These are phyloP conservation scores for Anastrepha obliqua DNA, from an alignment of 1,140 invertebrate genomes.

Conservation along the genomic window DNA sequence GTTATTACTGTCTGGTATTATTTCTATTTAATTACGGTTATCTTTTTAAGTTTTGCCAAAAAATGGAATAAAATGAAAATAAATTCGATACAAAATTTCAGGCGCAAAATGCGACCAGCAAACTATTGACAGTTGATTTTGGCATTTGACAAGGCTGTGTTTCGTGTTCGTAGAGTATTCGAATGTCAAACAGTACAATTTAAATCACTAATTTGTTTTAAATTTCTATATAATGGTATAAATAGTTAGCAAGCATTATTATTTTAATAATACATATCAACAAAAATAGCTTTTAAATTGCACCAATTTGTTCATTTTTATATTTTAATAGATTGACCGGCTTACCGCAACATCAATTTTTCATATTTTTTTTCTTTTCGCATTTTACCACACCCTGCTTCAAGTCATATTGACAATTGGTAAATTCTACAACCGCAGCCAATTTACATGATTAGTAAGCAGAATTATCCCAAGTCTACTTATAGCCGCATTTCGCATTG, in stretches of 20 bases:
- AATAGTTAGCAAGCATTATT: no score
- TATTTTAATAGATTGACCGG: no score
- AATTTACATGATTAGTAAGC: conserved; percentile 48
- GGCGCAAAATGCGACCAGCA: conserved; percentile 27
- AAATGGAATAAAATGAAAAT: neutral
- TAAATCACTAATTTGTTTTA: no score
- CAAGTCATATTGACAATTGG: neutral
- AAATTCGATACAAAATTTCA: conserved; percentile 33
- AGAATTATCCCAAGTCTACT: conserved; percentile 38
- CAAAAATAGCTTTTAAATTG: no score
- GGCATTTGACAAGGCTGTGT: neutral
- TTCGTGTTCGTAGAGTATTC: neutral
- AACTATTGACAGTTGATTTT: neutral
- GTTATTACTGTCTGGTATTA: no score
- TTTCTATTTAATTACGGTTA: no score
- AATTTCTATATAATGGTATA: no score
- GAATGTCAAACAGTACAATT: neutral
- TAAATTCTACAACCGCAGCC: neutral
- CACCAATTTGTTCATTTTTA: no score
- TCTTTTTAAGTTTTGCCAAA: no score
- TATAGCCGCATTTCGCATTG: neutral
- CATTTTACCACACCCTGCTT: conserved; percentile 3
- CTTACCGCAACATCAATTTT: no score
- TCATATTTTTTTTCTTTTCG: no score
- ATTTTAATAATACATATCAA: no score